phyloP scores from a whole-genome alignment of 2,113 vertebrate species.

The Oenanthe oenanthe region DNA sequence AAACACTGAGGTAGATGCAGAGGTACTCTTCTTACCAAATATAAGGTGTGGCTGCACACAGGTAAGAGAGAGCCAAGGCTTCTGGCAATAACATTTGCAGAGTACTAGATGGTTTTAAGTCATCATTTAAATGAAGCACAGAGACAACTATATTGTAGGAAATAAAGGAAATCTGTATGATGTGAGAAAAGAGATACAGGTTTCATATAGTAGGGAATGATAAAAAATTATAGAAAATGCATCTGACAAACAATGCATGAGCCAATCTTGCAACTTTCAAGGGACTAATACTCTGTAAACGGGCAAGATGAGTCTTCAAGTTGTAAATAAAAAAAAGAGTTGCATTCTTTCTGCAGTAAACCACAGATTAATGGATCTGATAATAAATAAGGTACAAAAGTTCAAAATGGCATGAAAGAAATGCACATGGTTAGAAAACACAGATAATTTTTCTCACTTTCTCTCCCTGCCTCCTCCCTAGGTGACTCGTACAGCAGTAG shows the following conservation, averaged over 20 bases:
- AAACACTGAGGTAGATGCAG: background rate
- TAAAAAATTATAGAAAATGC: background rate
- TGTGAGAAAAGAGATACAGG: background rate
- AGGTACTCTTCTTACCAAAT: background rate
- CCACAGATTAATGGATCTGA: background rate
- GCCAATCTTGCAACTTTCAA: background rate
- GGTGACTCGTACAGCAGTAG: slow-evolving; percentile 97
- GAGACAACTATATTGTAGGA: background rate
- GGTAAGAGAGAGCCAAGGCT: background rate
- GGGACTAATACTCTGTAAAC: background rate
- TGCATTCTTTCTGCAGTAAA: background rate
- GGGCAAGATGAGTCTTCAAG: background rate
- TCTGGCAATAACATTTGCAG: background rate
- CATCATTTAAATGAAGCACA: background rate
- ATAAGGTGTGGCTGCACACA: background rate
- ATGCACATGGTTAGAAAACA: background rate
- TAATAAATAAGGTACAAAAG: background rate
- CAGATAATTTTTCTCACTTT: background rate
- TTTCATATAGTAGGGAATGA: background rate
- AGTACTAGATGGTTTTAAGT: background rate
- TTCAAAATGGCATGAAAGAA: background rate
- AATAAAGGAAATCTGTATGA: background rate
- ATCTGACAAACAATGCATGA: background rate
- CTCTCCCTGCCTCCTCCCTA: slow-evolving; percentile 24
- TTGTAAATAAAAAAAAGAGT: background rate